Evolutionary conservation across 2,113 vertebrate genomes (phyloP), one percentile per base, ranked within the genome.

Genomic region (Channa argus): DNA sequence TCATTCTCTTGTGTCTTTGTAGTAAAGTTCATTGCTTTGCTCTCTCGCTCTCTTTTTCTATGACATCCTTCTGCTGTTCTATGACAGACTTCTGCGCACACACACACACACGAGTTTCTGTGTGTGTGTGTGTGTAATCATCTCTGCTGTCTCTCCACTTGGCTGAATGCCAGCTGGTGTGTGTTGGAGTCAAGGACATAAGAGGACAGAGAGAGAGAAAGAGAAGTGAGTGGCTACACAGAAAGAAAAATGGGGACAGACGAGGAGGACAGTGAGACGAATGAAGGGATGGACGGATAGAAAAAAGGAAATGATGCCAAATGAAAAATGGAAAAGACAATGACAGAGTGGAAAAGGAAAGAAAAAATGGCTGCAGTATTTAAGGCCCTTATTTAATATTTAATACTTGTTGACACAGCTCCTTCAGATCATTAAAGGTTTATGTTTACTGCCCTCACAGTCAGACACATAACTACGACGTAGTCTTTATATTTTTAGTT

Each of bases 81-180:
- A 37, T 67, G 34, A 13, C 41, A 45, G 39, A 64, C 64, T 33
- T 1, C 1, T 2, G n/a, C 13, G 66, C 61, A 71, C 59, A 63
- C 37, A 24, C 10, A 63, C 12, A 3, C 24, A 24, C 24, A 24
- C 24, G 24, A 4, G 14, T 13, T 56, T 12, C 34, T 49, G 24
- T 8, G 15, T 53, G 63, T 75, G 63, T 73, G 82, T 59, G 55
- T 52, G 60, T 49, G 7, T 60, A 49, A 70, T 85, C 68, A 67
- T 85, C 79, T 69, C 66, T 65, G 78, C 71, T 50, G 71, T 75
- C 71, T 80, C 73, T 78, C 54, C 80, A 79, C 71, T 79, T 65
- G 84, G 87, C 79, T 49, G 79, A 86, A 55, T 75, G 76, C 82
- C 87, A 84, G 84, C 72, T 84, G 80, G 82, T 78, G 65, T 81